Conservation (phyloP, 2,113 vertebrate genomes). For the Sus scrofa region T2T-Sscrofa CM000815.6:99118001-99118500, state of each 20-base stretch:
- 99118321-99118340: neutral
- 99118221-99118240: neutral
- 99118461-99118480: neutral
- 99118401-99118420: neutral
- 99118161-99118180: neutral
- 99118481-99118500: neutral
- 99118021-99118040: conserved; percentile 88
- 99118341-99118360: neutral
- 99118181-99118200: neutral
- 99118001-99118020: conserved; percentile 85
- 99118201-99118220: neutral
- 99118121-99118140: conserved; percentile 72
- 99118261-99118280: neutral
- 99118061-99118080: conserved; percentile 90
- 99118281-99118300: neutral
- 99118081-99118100: conserved; percentile 88
- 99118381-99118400: neutral
- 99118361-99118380: neutral
- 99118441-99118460: neutral
- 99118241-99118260: neutral
- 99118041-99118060: conserved; percentile 87
- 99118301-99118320: neutral
- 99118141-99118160: neutral
- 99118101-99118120: conserved; percentile 86
- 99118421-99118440: neutral